These are phyloP conservation scores for Orussus abietinus DNA, from an alignment of 1,140 invertebrate genomes.

Conservation along the genomic window DNA sequence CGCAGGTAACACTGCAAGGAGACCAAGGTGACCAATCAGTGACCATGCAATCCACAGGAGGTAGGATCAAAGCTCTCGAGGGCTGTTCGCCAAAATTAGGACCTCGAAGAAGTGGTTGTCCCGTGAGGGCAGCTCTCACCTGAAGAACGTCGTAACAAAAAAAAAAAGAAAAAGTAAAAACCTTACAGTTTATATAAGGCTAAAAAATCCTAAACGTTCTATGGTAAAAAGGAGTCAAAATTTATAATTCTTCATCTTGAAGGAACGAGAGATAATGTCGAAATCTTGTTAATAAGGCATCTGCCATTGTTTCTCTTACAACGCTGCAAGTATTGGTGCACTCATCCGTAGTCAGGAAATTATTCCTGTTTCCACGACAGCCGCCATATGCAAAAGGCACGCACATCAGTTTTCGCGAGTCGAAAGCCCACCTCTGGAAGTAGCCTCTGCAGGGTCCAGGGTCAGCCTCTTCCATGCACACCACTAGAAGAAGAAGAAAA, in stretches of 20 bases:
- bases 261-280: no score
- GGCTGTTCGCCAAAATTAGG: not conserved
- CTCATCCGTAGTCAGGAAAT: conserved; percentile 75
- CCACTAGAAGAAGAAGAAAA: conserved; percentile 53
- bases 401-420: conserved; percentile 68
- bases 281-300: no score
- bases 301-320: no score
- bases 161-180: no score
- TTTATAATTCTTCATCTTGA: no score
- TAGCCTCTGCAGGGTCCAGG: conserved; percentile 78
- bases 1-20: conserved; percentile 70
- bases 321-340: conserved; percentile 70
- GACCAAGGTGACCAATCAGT: conserved; percentile 74
- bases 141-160: no score
- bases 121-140: conserved; percentile 23
- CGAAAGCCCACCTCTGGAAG: conserved; percentile 81
- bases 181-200: no score
- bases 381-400: conserved; percentile 82
- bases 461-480: conserved; percentile 71
- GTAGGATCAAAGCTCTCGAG: not conserved
- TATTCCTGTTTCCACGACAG: conserved; percentile 86
- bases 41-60: conserved; percentile 62
- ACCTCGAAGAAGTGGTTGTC: conserved; percentile 9
- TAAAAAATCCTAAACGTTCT: no score
- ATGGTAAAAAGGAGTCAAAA: no score